Evolutionary conservation across 2,888 invertebrate genomes (phyloP), one percentile per base, ranked within the genome.

Genomic region (Dryobotodes eremita): DNA sequence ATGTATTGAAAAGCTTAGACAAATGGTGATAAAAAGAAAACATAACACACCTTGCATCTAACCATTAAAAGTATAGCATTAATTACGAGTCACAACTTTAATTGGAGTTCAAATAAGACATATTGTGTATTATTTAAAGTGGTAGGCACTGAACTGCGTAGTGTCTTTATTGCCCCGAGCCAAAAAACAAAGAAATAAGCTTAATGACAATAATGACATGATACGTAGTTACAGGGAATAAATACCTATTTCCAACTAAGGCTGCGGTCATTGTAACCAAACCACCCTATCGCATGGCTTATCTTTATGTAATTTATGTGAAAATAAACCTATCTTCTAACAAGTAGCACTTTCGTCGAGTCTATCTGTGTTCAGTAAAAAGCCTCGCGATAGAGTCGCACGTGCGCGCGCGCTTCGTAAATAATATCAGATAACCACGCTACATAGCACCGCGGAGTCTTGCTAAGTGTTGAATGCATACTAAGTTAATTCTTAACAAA

Each of bases 321-420:
- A 83, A 69, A 83, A n/a, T 79, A 82, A 69, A 59, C 53, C 17
- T 66, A 70, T 65, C 62, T 69, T 48, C 0, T 7, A 75, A 75
- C 68, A 73, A 84, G 72, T 77, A 83, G 81, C 85, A 71, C 64
- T 69, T 84, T 50, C 69, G 53, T 57, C 50, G 48, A n/a, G 79
- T 50, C 36, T 80, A 69, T 75, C 84, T 31, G 42, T 23, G 71
- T 42, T 64, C 15, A 26, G 79, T 83, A 70, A 73, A 72, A 82
- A 79, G 77, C 82, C 82, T 79, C 76, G 83, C 84, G 87, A 84
- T 81, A 86, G 77, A 76, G 70, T 80, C 83, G 71, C 87, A 87
- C 87, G 84, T 87, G 85, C 83, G 86, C 81, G 70, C 71, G 80
- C 86, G 78, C 79, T 83, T 75, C 77, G 59, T 71, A 68, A 84